Evolutionary conservation across 1,140 invertebrate genomes (phyloP).

Genomic region (Aphaenogaster floridana): DNA sequence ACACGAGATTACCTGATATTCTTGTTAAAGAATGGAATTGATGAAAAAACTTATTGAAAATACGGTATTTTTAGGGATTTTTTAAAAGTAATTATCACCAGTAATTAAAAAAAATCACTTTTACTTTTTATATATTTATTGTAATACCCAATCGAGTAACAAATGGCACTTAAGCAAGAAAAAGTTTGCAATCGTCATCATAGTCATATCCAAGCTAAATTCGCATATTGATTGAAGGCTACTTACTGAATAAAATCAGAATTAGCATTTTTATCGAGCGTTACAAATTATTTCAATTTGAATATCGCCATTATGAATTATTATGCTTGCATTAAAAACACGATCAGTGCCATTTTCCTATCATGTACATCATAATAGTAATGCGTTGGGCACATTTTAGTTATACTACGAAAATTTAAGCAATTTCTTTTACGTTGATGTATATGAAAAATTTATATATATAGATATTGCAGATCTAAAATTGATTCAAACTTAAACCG

Average conservation of each 20-base stretch:
- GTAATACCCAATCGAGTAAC: slow-evolving; percentile 61
- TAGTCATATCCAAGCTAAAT: slow-evolving; percentile 52
- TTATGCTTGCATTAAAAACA: slow-evolving; percentile 46
- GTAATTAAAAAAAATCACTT: slow-evolving; percentile 23
- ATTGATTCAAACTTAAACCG: slow-evolving; percentile 14
- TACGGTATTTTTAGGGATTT: neutral
- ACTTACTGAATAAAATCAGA: slow-evolving; percentile 23
- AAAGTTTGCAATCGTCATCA: slow-evolving; percentile 49
- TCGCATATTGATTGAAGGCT: slow-evolving; percentile 47
- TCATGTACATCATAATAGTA: slow-evolving; percentile 35
- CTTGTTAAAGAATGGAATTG: neutral
- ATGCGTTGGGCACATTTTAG: slow-evolving; percentile 43
- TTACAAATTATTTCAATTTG: slow-evolving; percentile 18
- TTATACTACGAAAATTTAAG: slow-evolving; percentile 60
- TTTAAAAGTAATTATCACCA: slow-evolving; percentile 25
- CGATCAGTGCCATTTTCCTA: slow-evolving; percentile 23
- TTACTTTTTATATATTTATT: slow-evolving; percentile 66
- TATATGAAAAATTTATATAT: slow-evolving; percentile 55
- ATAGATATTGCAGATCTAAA: slow-evolving; percentile 50
- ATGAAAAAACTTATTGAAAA: neutral
- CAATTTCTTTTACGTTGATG: neutral
- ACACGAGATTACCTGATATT: neutral
- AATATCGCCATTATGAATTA: slow-evolving; percentile 25
- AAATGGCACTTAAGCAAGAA: slow-evolving; percentile 57
- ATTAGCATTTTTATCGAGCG: neutral